Percentiles rank a stretch among this genome's conserved stretches.
Conservation (phyloP, 1,140 invertebrate species). For the Nebria ingens region DNA sequence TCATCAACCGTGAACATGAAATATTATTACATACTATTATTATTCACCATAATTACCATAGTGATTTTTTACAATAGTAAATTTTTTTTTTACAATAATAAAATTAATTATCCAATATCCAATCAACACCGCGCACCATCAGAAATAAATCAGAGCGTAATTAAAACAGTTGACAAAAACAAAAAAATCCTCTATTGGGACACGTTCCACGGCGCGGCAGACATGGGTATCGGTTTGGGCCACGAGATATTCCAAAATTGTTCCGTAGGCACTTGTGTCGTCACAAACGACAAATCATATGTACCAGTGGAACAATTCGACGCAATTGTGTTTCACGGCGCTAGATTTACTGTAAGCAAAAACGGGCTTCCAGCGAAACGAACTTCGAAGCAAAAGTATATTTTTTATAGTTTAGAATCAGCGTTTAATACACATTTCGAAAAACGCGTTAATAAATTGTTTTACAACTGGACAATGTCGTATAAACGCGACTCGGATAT, state of each 20-base stretch:
- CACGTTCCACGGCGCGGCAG: background rate
- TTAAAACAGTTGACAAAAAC: too few relatives aligned
- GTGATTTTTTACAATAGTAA: too few relatives aligned
- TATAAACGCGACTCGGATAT: background rate
- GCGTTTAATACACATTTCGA: background rate
- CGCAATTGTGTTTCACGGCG: background rate
- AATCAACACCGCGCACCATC: too few relatives aligned
- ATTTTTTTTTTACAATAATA: too few relatives aligned
- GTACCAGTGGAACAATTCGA: background rate
- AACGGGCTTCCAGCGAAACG: background rate
- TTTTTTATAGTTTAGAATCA: constrained; percentile 2
- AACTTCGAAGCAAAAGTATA: background rate
- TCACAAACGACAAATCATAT: background rate
- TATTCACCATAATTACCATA: too few relatives aligned
- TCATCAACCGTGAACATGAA: too few relatives aligned
- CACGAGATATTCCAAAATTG: background rate
- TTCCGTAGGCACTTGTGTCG: background rate
- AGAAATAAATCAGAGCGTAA: too few relatives aligned
- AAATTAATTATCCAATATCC: too few relatives aligned
- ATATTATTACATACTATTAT: too few relatives aligned
- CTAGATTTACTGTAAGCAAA: background rate
- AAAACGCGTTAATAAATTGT: background rate
- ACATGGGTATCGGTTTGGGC: background rate
- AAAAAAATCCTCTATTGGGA: background rate
- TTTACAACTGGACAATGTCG: background rate